Base-by-base conservation (phyloP, 2,797 vertebrate species). In the Helostoma temminkii region DNA sequence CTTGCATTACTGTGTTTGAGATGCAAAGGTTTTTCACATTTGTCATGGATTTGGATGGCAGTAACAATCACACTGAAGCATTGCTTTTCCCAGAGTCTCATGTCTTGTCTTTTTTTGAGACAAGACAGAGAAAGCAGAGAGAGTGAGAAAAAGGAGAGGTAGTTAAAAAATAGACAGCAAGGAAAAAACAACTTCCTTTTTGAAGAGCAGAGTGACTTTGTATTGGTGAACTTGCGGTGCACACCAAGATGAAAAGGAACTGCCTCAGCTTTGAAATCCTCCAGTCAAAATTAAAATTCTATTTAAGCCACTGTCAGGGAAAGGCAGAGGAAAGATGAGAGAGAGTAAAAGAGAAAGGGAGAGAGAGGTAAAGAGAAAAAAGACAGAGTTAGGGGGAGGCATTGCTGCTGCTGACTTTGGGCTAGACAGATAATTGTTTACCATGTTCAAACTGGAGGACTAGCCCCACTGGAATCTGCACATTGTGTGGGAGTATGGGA, bases 381-480 rank as follows among this genome's bases (percentile, higher is more conserved):
- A 69, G 48, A 62, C 28, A 62, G 57, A 53, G 49, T 39, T 48
- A 52, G 21, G 6, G 28, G n/a, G 45, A 60, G 71, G 71, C 63
- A 68, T 59, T 59, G 70, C 64, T 70, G 80, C 75, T 52, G 70
- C 68, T 87, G 64, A 88, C 89, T 92, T 82, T 88, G 83, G 92
- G 89, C 88, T 75, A 94, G 88, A 91, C 88, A 87, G 77, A 92
- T 90, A 93, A 94, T 88, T 94, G 93, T 95, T 96, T 94, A 94
- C 84, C 89, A 74, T 94, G 89, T 83, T 87, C 74, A 89, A 93
- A 94, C 91, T 90, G 89, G 85, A 94, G 87, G 84, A 91, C 87
- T 50, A 90, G 88, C 85, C 88, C 78, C 88, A 85, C 90, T 93
- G 91, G 91, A 95, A 92, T 92, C 87, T 88, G 87, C 84, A 74